Conservation (phyloP, 2,797 vertebrate species). For the Sylvilagus floridanus region DNA sequence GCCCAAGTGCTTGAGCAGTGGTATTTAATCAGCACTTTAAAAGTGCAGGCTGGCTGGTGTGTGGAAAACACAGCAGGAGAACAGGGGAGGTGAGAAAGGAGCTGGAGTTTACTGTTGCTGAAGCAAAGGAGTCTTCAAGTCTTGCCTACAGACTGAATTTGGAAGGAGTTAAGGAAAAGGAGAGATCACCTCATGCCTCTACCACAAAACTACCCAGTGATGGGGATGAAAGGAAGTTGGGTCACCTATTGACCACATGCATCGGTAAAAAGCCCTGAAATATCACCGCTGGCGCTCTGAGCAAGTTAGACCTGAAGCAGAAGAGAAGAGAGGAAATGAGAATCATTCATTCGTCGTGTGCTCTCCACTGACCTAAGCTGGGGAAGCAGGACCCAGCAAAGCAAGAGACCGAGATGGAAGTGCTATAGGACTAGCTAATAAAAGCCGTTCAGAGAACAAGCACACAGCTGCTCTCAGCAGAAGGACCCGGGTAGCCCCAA, state of each 20-base stretch:
- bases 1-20: background rate
- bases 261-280: background rate
- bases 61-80: background rate
- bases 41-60: background rate
- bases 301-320: background rate
- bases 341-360: background rate
- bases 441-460: background rate
- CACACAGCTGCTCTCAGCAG: background rate
- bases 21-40: background rate
- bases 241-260: background rate
- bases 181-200: background rate
- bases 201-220: background rate
- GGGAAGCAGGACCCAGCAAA: background rate
- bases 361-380: background rate
- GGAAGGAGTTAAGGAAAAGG: background rate
- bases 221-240: background rate
- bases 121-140: background rate
- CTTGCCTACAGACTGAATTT: background rate
- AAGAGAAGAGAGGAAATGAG: background rate
- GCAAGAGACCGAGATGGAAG: background rate
- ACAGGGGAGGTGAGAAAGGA: background rate
- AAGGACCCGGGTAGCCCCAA: rapidly evolving
- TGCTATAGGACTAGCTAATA: too few relatives aligned
- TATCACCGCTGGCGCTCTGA: background rate
- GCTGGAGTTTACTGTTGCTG: background rate